phyloP scores from a whole-genome alignment of 2,797 vertebrate genomes.

The Ficedula albicollis region DNA sequence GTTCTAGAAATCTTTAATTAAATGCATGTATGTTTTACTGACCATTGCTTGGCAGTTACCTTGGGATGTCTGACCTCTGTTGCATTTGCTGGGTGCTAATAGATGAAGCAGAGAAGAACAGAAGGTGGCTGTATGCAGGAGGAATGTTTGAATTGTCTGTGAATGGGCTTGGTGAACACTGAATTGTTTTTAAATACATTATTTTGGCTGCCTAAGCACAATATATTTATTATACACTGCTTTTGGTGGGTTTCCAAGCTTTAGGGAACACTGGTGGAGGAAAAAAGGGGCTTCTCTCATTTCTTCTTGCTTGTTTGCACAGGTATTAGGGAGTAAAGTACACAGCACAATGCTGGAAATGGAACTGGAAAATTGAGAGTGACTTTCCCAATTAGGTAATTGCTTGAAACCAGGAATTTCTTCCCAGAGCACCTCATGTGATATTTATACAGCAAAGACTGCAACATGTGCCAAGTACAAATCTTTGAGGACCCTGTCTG shows the following conservation, averaged over 20 bases:
- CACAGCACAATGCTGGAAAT: not conserved
- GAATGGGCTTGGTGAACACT: not conserved
- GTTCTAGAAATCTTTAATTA: slow-evolving; percentile 13
- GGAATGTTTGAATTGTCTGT: not conserved
- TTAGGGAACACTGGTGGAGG: not conserved
- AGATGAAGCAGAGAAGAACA: not conserved
- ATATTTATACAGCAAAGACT: not conserved
- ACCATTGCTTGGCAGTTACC: not conserved
- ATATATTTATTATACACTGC: not conserved
- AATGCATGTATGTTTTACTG: not conserved
- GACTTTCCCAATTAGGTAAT: not conserved
- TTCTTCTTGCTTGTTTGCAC: not conserved
- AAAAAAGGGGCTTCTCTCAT: not conserved
- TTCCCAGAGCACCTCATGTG: not conserved
- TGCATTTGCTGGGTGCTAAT: not conserved
- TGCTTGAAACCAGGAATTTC: not conserved
- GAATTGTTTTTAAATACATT: not conserved
- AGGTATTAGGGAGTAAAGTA: not conserved
- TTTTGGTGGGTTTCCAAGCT: not conserved
- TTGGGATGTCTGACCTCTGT: not conserved
- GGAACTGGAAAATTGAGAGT: not conserved
- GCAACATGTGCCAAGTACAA: not conserved
- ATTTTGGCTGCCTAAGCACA: not conserved
- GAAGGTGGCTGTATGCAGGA: not conserved
- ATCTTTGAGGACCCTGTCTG: not conserved